A percentile compares a stretch with the other conserved stretches of the same genome.
phyloP scores from a whole-genome alignment of 2,797 vertebrate species.

The Sarcophilus harrisii region DNA sequence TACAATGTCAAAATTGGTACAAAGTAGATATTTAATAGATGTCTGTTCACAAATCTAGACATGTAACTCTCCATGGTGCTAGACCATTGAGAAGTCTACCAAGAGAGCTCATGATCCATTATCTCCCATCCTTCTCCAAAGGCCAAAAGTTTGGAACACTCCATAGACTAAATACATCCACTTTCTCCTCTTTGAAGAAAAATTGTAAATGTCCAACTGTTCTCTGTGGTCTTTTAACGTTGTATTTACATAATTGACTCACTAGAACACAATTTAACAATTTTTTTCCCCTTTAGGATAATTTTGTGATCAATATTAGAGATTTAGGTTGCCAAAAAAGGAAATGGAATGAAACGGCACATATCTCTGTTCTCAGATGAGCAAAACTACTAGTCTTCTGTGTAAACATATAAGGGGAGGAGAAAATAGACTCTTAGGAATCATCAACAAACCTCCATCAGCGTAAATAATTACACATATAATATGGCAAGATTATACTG shows the following conservation, averaged over 20 bases:
- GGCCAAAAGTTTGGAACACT: neutral
- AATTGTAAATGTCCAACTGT: neutral
- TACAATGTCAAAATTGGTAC: neutral
- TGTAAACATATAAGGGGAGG: neutral
- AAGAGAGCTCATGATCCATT: neutral
- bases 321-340: neutral
- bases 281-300: neutral
- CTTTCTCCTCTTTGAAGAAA: neutral
- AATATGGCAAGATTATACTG: neutral
- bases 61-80: neutral
- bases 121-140: neutral
- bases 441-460: neutral
- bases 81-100: neutral
- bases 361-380: neutral
- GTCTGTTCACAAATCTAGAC: neutral
- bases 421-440: neutral
- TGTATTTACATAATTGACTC: neutral
- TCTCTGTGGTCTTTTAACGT: neutral
- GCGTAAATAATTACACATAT: neutral
- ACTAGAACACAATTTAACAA: neutral
- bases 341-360: neutral
- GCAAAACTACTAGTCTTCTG: neutral
- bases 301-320: neutral
- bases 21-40: neutral
- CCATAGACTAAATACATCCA: neutral